Evolutionary conservation across 1,140 invertebrate genomes (phyloP), one percentile per base, ranked within the genome.

Genomic region (Eupeodes corollae): DNA sequence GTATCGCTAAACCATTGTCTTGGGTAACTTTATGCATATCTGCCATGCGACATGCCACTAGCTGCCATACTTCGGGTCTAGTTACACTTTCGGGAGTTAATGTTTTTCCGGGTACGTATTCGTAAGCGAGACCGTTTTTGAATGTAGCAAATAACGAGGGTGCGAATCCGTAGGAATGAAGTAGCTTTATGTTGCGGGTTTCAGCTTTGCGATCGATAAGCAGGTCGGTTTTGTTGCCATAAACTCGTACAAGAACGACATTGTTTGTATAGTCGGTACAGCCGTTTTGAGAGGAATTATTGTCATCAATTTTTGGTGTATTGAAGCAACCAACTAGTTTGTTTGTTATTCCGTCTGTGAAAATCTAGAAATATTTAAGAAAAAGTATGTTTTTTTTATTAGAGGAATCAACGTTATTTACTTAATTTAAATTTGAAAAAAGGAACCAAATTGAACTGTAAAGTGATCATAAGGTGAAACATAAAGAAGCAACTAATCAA

Each of bases 301-400:
- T 54, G 40, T 52, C 54, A 52, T 59, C 54, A 38, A 31, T 54
- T 51, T 60, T 48, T 40, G 49, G 44, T 49, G 26, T 49, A 48
- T 64, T 65, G 50, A 75, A 87, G 56, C 90, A 86, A 21, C 86
- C 87, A 40, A 97, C 74, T 49, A 98, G 75, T 69, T 88, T 90
- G 73, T 98, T 98, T 42, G 93, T 94, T 44, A 95, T 92, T 26
- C 94, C 94, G 77, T 93, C 88, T 46, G 88, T 95, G 70, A 96
- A 96, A 55, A 84, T 67, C 91, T 96, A 50, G 33, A 59, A 61
- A 26, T 43, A 16, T 3, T 2, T 5, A 40, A 40, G 5, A 14
- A 5, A 16, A 40, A 13, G 8, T 16, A 19, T 38, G 21, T 42
- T 18, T 6, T 43, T 35, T 35, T 43, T 43, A 14, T 44, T 9